Base-by-base conservation (phyloP, 2,797 vertebrate species). In the Siniperca scherzeri region DNA sequence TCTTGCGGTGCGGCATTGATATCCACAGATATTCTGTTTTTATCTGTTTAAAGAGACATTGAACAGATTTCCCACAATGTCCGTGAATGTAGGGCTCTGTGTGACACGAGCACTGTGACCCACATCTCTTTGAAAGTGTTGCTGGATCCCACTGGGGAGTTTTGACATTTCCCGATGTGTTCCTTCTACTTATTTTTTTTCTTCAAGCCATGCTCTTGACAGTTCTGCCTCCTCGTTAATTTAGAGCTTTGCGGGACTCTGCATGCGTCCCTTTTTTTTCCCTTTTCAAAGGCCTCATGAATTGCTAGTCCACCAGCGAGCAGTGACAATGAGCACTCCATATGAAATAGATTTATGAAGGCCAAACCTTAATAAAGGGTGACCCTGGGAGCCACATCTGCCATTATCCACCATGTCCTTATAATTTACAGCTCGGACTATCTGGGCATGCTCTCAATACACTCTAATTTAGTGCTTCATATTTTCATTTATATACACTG, bases 141-240 rank as follows among this genome's bases (percentile, higher is more conserved):
- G 76, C 86, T 67, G 22, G 78, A 88, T 89, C 89, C 89, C 87
- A 83, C 88, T 92, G 86, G 88, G 89, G 92, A 90, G 78, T 91
- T 94, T 81, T 94, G 89, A 91, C 89, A 94, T 95, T 93, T 94
- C 86, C 84, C 82, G 38, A 91, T 88, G 91, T 92, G 84, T 93
- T 91, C 78, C 75, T 86, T 91, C 92, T 89, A 59, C 82, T 91
- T 78, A 22, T 46, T 85, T 88, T 84, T 88, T 74, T 73, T 71
- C 74, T 87, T 80, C 57, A 69, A 90, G 86, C 87, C 71, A 6
- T 48, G 69, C 73, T 87, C 72, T 72, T 92, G 92, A 94, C 93
- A 93, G 90, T 82, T 90, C 77, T 88, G 88, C 87, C 90, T 88
- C 79, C 93, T 93, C 64, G 74, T 93, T 94, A 93, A 94, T 94